Evolutionary conservation across 2,888 invertebrate genomes (phyloP).

Genomic region (Torymus auratus): DNA sequence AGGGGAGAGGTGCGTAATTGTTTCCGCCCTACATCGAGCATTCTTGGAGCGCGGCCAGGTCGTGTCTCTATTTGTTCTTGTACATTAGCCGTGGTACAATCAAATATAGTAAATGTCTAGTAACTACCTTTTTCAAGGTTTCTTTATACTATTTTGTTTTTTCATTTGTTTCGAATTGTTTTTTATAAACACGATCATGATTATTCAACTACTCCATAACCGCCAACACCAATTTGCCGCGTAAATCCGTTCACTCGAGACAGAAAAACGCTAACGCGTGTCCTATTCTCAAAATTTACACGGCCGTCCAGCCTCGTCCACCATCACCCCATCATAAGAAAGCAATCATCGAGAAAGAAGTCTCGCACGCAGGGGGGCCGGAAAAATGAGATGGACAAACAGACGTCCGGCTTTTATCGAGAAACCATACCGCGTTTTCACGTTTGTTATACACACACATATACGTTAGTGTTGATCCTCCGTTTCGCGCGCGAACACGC

Average conservation of each 20-base stretch:
- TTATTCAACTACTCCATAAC: too few species aligned
- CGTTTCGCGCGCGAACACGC: background rate
- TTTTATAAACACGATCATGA: too few species aligned
- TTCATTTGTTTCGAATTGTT: too few species aligned
- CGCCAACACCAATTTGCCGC: too few species aligned
- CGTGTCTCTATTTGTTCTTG: constrained; percentile 38
- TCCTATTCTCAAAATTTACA: too few species aligned
- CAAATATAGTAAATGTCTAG: too few species aligned
- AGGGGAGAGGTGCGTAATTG: constrained; percentile 28
- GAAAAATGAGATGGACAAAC: constrained; percentile 35
- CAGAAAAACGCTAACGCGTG: too few species aligned
- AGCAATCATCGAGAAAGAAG: background rate
- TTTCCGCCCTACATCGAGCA: constrained; percentile 13
- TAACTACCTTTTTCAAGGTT: too few species aligned
- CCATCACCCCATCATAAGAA: background rate
- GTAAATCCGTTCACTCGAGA: too few species aligned
- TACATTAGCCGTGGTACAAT: constrained; percentile 24
- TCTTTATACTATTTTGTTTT: too few species aligned
- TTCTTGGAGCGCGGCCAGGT: constrained; percentile 8
- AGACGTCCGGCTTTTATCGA: constrained; percentile 30
- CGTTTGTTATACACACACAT: background rate
- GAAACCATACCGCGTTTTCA: constrained; percentile 31
- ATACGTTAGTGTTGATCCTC: background rate
- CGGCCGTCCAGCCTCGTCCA: too few species aligned
- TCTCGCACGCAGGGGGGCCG: constrained; percentile 7